A percentile compares a stretch with the other conserved stretches of the same genome.
These are phyloP conservation scores for Hybognathus amarus DNA, from an alignment of 2,797 vertebrate species.

Conservation along the genomic window DNA sequence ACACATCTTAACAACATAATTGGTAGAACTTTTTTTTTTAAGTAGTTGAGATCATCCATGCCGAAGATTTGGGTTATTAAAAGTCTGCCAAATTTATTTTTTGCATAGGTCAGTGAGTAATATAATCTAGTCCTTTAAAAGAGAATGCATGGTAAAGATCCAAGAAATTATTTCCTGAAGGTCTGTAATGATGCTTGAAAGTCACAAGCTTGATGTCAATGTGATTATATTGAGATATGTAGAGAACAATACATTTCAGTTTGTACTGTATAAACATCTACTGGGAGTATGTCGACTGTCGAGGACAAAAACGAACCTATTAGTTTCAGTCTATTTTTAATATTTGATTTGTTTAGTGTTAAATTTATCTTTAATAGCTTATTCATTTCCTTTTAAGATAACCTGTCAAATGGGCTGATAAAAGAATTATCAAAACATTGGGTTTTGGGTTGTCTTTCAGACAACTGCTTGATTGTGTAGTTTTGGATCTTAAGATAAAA, in stretches of 20 bases:
- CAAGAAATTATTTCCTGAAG: neutral
- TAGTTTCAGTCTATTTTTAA: neutral
- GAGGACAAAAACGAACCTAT: neutral
- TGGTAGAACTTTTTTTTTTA: constrained; percentile 21
- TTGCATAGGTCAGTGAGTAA: neutral
- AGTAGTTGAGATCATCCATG: constrained; percentile 26
- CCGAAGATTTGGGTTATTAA: constrained; percentile 8
- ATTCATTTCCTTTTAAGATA: neutral
- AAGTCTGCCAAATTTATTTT: constrained; percentile 12
- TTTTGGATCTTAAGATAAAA: neutral
- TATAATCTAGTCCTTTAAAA: neutral
- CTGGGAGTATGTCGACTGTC: neutral
- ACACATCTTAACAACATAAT: constrained; percentile 9
- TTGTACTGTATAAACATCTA: neutral
- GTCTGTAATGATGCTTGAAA: neutral
- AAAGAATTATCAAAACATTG: neutral
- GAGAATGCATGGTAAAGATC: neutral
- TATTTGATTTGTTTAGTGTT: neutral
- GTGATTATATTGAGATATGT: neutral
- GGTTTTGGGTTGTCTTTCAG: neutral
- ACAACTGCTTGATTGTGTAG: neutral
- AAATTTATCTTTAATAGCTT: neutral
- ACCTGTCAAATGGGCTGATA: neutral
- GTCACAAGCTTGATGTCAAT: neutral
- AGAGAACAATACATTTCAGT: neutral